Base-by-base conservation (phyloP, 1,140 invertebrate genomes). In the Rhagoletis pomonella region DNA sequence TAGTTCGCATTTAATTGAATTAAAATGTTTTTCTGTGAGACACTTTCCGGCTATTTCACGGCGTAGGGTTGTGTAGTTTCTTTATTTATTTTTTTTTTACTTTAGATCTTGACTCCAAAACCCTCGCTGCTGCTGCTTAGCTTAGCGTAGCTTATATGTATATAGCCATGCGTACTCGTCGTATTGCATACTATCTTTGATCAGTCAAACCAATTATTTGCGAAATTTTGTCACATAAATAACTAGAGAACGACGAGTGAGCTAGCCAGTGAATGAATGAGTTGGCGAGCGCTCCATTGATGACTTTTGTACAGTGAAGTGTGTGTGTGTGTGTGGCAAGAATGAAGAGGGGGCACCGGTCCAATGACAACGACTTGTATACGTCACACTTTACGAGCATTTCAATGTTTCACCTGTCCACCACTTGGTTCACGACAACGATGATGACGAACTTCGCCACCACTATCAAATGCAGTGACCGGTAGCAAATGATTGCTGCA, bases 221-320 rank as follows among this genome's bases (percentile, higher is more conserved):
- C 90, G 90, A 92, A 92, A 92, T 92, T 92, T 92, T 92, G 91
- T 92, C 91, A 92, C 91, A 92, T 92, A 92, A 92, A 92, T 92
- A 92, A 92, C 91, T 92, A 91, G 89, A 29, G 29, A 77, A 87
- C 58, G 59, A 64, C 77, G 77, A 86, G 47, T 62, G 73, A 55
- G 29, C 10, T n/a, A 58, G 85, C 7, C n/a, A 55, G 29, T 58
- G 62, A 58, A 29, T 29, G 29, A 29, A 29, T 29, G 29, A 29
- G 29, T 29, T 29, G 29, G 39, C 39, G 14, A 64, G 50, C 29
- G 47, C 44, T n/a, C 29, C 55, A 50, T 29, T 29, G 29, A 59
- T 55, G 81, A 4, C 47, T 5, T 55, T n/a, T n/a, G 39, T 19
- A 39, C 14, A 29, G 39, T 42, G 39, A n/a, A 50, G 6, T 39